These are phyloP conservation scores for Sphaerodactylus townsendi DNA, from an alignment of 2,113 vertebrate species.

Conservation along the genomic window DNA sequence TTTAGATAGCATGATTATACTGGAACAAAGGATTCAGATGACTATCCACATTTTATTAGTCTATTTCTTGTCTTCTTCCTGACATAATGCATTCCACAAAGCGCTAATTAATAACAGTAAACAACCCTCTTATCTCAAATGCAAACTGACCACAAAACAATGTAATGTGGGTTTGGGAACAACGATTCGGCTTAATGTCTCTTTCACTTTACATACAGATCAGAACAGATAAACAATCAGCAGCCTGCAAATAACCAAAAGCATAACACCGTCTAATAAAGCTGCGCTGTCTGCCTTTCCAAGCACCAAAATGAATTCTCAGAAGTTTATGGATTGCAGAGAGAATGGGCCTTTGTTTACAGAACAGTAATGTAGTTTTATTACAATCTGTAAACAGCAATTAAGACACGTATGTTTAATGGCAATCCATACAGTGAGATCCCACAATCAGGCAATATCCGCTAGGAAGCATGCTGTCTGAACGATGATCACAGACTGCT, in stretches of 20 bases:
- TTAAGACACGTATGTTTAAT: not conserved
- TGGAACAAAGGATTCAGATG: not conserved
- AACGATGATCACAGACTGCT: not conserved
- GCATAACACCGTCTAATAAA: not conserved
- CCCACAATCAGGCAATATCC: not conserved
- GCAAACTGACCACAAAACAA: conserved; percentile 1
- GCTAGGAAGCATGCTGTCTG: not conserved
- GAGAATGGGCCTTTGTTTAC: not conserved
- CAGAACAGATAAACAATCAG: not conserved
- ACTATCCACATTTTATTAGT: conserved; percentile 8
- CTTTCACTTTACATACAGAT: conserved; percentile 7
- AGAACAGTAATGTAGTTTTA: not conserved
- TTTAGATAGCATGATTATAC: not conserved
- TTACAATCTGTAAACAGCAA: not conserved
- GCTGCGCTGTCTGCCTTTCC: not conserved
- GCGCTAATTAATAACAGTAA: conserved; percentile 8
- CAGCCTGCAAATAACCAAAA: not conserved
- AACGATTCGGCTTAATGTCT: not conserved
- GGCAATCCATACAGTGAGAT: not conserved
- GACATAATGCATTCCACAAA: not conserved
- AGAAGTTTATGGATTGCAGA: not conserved
- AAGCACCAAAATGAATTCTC: not conserved
- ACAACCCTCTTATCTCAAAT: conserved; percentile 15
- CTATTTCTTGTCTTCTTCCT: not conserved
- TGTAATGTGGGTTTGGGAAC: not conserved